Base-by-base conservation (phyloP, 2,888 invertebrate genomes). In the Xanthia icteritia region DNA sequence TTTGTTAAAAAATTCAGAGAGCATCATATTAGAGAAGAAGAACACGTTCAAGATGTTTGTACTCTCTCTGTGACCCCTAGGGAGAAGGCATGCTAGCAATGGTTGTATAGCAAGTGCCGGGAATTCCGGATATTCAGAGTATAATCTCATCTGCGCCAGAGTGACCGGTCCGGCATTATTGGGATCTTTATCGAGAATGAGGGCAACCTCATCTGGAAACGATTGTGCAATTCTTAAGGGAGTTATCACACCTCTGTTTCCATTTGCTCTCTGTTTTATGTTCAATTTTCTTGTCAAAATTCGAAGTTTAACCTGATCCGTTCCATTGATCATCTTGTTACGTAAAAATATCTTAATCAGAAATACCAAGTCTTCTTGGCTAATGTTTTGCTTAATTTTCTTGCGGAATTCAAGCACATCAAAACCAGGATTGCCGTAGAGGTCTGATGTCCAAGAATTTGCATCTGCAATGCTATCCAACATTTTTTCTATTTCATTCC, bases 151-250 rank as follows among this genome's bases (percentile, higher is more conserved):
- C 27, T 72, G 69, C 4, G 2, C 65, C 17, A 65, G 27, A 70
- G 27, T 42, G 39, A 70, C 0, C 17, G 27, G 72, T 11, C 27
- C 27, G 5, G 3, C 0, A 23, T 23, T n/a, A 39, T 17, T 23
- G 23, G 72, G 39, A 15, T 51, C 3, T 39, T 27, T 27, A 20
- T 27, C 4, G 23, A 73, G 39, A 3, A 9, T 11, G 9, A 23
- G 0, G 4, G 72, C 70, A 54, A 70, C 51, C 0, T 20, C 0
- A 0, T 72, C 70, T 70, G 72, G 72, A 69, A 69, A 17, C 27
- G 51, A 70, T 54, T 70, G 71, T 0, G 51, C 71, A 70, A 73
- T 70, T 70, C 72, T 69, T 39, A 70, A 73, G 9, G 70, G 72
- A 70, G 71, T 72, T 67, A 70, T 23, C 2, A 11, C 39, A 6